Base-by-base conservation (phyloP, 1,140 invertebrate species). In the Rhyzopertha dominica region DNA sequence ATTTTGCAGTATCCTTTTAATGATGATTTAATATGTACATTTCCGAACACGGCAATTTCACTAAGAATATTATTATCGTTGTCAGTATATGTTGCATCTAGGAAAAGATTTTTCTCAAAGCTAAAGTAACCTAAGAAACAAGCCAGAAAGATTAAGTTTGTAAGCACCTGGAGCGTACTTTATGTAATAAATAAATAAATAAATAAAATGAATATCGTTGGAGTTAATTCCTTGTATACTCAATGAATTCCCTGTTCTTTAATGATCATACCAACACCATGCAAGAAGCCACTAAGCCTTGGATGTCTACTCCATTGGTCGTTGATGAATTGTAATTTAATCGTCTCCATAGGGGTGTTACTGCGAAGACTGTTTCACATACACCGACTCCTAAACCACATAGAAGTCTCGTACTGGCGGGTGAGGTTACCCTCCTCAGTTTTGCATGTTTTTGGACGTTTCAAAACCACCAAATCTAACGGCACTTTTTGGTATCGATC, bases 321-420 rank as follows among this genome's bases (percentile, higher is more conserved):
- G 66, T 98, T 94, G 58, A 99, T 98, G 65, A 99, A 98, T 72
- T 99, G 98, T 22, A 98, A 95, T 77, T 99, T 99, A 29, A 98
- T 76, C 0, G 95, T 98, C 70, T 99, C 95, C 95, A 98, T 98
- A 4, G 95, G 95, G 0, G 95, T 98, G n/a, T n/a, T 1, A 99
- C 95, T 3, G 87, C 94, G 49, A 98, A 80, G 49, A 98, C 82
- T 12, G 95, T 95, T 73, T 96, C 95, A 47, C 78, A 81, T 5
- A 97, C 79, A 35, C 95, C 95, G 25, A 95, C 95, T 30, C 93
- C 91, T 30, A 99, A 67, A 49, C 95, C 95, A 71, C 93, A 95
- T 1, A 92, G 63, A 22, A 98, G 65, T 56, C 91, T 81, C 22
- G 79, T 83, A 1, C 76, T 70, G 2, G 79, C n/a, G 76, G 40